Evolutionary conservation across 2,797 vertebrate species (phyloP).

Genomic region (Microhierax caerulescens): DNA sequence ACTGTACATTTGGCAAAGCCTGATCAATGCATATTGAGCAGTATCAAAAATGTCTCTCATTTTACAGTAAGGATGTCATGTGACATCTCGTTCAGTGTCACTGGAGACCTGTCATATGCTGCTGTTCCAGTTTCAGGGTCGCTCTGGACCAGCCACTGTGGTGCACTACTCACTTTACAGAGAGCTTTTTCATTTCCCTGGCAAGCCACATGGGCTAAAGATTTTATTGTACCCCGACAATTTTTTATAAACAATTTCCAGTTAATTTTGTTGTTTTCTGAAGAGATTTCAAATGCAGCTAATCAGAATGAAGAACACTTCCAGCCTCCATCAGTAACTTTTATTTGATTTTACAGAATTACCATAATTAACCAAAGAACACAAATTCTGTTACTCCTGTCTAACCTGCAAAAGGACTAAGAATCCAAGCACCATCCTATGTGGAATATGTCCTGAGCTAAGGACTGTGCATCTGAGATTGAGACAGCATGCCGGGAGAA

Average conservation of each 20-base stretch:
- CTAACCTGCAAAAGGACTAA: neutral
- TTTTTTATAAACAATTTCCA: neutral
- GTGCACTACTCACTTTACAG: neutral
- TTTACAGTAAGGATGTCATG: neutral
- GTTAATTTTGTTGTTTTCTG: neutral
- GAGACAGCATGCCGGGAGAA: neutral
- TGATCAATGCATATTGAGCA: neutral
- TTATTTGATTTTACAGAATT: neutral
- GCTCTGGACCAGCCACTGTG: neutral
- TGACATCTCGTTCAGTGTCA: neutral
- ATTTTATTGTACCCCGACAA: neutral
- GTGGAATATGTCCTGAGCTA: neutral
- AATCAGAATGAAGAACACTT: neutral
- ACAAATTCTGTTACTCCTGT: neutral
- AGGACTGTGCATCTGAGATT: neutral
- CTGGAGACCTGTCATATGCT: neutral
- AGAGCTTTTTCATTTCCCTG: neutral
- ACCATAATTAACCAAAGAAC: neutral
- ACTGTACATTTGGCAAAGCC: neutral
- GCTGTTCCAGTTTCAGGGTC: neutral
- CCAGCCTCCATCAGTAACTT: neutral
- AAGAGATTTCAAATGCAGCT: neutral
- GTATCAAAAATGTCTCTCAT: neutral
- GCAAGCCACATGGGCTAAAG: neutral
- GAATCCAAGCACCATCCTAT: neutral